Percentiles rank a stretch among this genome's conserved stretches.
Conservation (phyloP, 1,140 invertebrate genomes). For the Brevipalpus yothersi region DNA sequence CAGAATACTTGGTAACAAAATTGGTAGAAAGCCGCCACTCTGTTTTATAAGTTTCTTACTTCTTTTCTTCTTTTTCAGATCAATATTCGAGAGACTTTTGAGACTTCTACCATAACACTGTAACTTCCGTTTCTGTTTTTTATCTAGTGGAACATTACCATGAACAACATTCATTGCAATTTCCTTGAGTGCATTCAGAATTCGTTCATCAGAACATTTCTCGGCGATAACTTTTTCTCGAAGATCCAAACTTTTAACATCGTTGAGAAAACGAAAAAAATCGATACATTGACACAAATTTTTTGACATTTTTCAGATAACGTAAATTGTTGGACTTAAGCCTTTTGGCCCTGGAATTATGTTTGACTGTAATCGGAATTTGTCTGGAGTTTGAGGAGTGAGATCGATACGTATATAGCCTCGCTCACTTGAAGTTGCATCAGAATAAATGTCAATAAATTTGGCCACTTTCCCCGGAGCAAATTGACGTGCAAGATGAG, state of each 20-base stretch:
- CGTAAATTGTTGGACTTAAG: background rate
- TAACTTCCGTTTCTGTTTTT: background rate
- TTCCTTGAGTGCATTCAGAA: background rate
- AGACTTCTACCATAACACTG: background rate
- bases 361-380: background rate
- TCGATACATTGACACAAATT: background rate
- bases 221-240: background rate
- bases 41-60: background rate
- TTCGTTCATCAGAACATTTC: background rate
- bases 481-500: no score
- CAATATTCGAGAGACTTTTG: background rate
- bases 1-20: no score
- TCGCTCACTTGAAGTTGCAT: background rate
- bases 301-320: background rate
- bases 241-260: background rate
- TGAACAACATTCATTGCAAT: background rate
- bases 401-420: background rate
- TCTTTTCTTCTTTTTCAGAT: background rate
- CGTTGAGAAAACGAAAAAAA: background rate
- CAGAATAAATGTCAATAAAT: no score
- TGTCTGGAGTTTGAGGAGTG: background rate
- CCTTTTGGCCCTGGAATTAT: background rate
- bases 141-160: background rate
- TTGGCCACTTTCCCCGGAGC: no score
- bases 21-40: background rate